phyloP scores from a whole-genome alignment of 2,888 invertebrate species.

The Xestia xanthographa region DNA sequence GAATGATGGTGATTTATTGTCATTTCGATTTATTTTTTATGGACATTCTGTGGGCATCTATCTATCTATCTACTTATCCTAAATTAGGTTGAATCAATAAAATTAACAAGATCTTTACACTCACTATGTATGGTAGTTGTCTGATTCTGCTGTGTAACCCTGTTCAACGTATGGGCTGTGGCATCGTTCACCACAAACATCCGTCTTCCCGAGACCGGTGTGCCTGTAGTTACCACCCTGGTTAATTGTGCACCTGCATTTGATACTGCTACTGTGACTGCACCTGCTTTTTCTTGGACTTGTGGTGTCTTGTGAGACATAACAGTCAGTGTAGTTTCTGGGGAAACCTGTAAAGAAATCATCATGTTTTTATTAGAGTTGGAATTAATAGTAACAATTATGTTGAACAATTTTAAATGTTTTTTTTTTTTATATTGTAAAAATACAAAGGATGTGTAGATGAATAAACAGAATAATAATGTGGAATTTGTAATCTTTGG shows the following conservation, averaged over 20 bases:
- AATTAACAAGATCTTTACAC: constrained; percentile 57
- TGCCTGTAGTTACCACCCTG: constrained; percentile 84
- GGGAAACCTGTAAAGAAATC: constrained; percentile 81
- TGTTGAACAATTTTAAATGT: too few relatives aligned
- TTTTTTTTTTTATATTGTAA: too few relatives aligned
- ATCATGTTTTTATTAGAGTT: background rate
- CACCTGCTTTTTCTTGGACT: constrained; percentile 88
- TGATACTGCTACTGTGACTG: constrained; percentile 85
- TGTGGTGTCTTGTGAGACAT: constrained; percentile 89
- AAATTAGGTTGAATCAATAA: background rate
- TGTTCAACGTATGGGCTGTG: constrained; percentile 83
- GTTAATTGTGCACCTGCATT: constrained; percentile 86
- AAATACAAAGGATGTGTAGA: too few relatives aligned
- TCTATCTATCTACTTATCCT: background rate
- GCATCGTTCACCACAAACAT: constrained; percentile 89
- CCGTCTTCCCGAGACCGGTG: constrained; percentile 80
- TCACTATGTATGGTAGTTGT: constrained; percentile 88
- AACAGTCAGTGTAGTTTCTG: constrained; percentile 88
- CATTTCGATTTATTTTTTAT: background rate
- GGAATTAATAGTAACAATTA: too few relatives aligned
- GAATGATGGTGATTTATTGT: background rate
- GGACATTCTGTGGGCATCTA: background rate
- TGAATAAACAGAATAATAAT: background rate
- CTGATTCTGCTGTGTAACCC: constrained; percentile 88
- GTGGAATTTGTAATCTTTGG: background rate